Percentiles rank a stretch among this genome's conserved stretches.
Evolutionary conservation across 30 jellyfish, hydroid and myxozoan species (phyloP).

Genomic region (Sanderia malayensis): DNA sequence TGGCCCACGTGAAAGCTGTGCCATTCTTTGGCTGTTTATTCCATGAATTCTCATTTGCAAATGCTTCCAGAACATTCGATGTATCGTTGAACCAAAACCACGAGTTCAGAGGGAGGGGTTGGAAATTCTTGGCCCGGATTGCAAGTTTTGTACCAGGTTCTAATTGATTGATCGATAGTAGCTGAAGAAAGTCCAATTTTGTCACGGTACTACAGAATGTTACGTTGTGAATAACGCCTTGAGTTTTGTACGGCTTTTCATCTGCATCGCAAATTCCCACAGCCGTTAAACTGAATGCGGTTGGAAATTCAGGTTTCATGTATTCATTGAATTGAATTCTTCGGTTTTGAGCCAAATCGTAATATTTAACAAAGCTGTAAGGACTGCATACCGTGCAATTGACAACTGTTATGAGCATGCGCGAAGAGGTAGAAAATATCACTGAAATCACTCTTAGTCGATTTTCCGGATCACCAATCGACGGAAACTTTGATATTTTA

Average conservation of each 20-base stretch:
- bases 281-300: background rate
- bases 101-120: slow-evolving; percentile 54
- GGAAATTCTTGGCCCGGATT: background rate
- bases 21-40: slow-evolving; percentile 22
- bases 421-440: background rate
- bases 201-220: slow-evolving; percentile 34
- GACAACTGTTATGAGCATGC: background rate
- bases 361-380: background rate
- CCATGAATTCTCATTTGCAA: slow-evolving; percentile 30
- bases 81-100: slow-evolving; percentile 77
- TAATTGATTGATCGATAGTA: background rate
- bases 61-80: slow-evolving; percentile 20
- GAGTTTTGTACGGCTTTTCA: background rate
- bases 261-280: slow-evolving; percentile 14
- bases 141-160: slow-evolving; percentile 15
- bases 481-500: slow-evolving; percentile 17
- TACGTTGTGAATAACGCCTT: slow-evolving; percentile 23
- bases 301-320: slow-evolving; percentile 41
- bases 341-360: background rate
- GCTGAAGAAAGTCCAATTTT: background rate
- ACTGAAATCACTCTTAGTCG: slow-evolving; percentile 18
- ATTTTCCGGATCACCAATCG: slow-evolving; percentile 22
- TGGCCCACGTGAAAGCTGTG: slow-evolving; percentile 28
- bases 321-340: slow-evolving; percentile 7
- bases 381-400: slow-evolving; percentile 33